phyloP scores from a whole-genome alignment of 2,113 vertebrate species.

The Cinclus mexicanus region DNA sequence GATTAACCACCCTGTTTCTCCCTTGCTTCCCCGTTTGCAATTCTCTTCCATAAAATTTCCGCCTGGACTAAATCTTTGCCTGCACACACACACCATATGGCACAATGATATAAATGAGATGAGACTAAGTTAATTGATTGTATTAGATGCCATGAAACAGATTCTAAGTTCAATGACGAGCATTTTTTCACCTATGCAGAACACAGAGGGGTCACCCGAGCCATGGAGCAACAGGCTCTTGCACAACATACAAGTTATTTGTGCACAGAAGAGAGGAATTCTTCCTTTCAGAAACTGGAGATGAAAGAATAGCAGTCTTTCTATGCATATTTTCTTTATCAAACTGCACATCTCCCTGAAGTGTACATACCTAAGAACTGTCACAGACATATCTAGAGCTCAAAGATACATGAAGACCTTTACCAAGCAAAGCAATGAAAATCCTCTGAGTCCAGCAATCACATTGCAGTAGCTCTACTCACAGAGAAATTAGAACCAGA shows the following conservation, averaged over 20 bases:
- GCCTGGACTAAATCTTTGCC: slow-evolving; percentile 4
- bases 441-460: not conserved
- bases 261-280: not conserved
- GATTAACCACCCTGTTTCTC: not conserved
- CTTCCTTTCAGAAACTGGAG: not conserved
- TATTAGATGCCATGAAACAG: slow-evolving; percentile 40
- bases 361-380: not conserved
- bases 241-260: not conserved
- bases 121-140: slow-evolving; percentile 52
- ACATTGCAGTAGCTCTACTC: slow-evolving; percentile 21
- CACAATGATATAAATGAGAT: not conserved
- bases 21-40: not conserved
- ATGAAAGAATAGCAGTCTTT: not conserved
- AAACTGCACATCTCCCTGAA: not conserved
- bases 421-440: not conserved
- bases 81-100: slow-evolving; percentile 5
- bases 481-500: not conserved
- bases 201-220: not conserved
- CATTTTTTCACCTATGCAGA: slow-evolving; percentile 30
- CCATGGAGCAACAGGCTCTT: not conserved
- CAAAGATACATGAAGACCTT: slow-evolving; percentile 11
- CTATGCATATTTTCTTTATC: not conserved
- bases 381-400: not conserved
- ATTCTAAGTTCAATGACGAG: slow-evolving; percentile 63
- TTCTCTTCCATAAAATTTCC: not conserved